Base-by-base conservation (phyloP, 1,140 invertebrate genomes). In the Bombyx mandarina region DNA sequence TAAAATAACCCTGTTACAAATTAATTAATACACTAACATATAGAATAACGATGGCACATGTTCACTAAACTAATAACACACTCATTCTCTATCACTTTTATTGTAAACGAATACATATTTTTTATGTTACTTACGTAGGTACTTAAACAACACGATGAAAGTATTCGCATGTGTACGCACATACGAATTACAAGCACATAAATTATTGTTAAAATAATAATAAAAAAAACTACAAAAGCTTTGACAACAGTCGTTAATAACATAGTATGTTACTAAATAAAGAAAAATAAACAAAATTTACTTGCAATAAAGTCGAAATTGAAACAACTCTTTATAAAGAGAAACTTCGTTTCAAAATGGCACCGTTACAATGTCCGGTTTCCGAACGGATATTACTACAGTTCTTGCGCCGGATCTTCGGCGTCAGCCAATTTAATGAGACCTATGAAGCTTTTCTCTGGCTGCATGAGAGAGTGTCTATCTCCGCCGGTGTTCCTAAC, bases 381-480 rank as follows among this genome's bases (percentile, higher is more conserved):
- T 46, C 45, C 45, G 8, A 46, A 46, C n/a, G 8, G 22, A 51
- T 18, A 12, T 42, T 43, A 44, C 55, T 77, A 85, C 46, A 80
- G 63, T 56, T 86, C 80, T 45, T 74, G 58, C 8, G 71, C 58
- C 2, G 79, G 80, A 43, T 83, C 75, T 49, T 86, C 82, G 2
- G 88, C 78, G 59, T 92, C 90, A n/a, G 90, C 90, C n/a, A 94
- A 79, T 85, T 93, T 94, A 45, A 94, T 89, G 6, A 94, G 88
- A 44, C 94, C 94, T 71, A 95, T 94, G 86, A 94, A 95, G 66
- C 93, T 95, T 74, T 94, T 94, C 52, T 91, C 91, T 10, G 91
- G 89, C 67, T 94, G 90, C 74, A 95, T 92, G 10, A 94, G 79
- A 0, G 92, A 92, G 71, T 92, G 92, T 54, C 93, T 88, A 56